These are phyloP conservation scores for Microplitis mediator DNA, from an alignment of 1,140 invertebrate genomes.

Conservation along the genomic window DNA sequence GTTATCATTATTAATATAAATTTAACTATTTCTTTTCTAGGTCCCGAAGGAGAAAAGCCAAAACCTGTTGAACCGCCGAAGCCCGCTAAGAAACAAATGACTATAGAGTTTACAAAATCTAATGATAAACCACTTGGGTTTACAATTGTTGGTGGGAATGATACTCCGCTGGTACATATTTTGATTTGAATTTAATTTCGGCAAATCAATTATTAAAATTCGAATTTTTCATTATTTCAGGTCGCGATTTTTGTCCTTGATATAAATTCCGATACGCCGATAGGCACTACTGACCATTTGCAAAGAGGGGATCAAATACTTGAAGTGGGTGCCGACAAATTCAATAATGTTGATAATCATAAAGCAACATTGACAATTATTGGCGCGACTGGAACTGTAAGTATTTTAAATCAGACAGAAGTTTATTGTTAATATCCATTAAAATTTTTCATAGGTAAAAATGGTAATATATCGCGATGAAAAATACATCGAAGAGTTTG, in stretches of 20 bases:
- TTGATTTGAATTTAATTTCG: background rate
- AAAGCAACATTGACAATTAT: conserved; percentile 42
- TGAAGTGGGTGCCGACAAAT: conserved; percentile 8
- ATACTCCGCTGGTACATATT: background rate
- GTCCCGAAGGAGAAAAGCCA: background rate
- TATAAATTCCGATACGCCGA: background rate
- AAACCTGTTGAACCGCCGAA: background rate
- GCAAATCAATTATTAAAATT: no score
- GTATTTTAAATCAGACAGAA: conserved; percentile 17
- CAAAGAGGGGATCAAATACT: conserved; percentile 16
- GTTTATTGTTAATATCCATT: conserved; percentile 33
- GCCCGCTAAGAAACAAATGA: background rate
- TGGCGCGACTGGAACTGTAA: conserved; percentile 48
- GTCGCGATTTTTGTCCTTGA: conserved; percentile 13
- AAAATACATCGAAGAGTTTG: conserved; percentile 75
- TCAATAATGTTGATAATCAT: conserved; percentile 38
- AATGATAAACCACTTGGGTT: background rate
- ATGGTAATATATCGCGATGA: background rate
- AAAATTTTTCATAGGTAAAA: conserved; percentile 1
- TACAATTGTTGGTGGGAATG: background rate
- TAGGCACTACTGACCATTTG: background rate
- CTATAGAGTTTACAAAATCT: background rate
- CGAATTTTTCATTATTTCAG: background rate
- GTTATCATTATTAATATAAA: no score
- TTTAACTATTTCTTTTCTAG: no score